Evolutionary conservation across 1,140 invertebrate species (phyloP).

Genomic region (Philotrypesis tridentata): DNA sequence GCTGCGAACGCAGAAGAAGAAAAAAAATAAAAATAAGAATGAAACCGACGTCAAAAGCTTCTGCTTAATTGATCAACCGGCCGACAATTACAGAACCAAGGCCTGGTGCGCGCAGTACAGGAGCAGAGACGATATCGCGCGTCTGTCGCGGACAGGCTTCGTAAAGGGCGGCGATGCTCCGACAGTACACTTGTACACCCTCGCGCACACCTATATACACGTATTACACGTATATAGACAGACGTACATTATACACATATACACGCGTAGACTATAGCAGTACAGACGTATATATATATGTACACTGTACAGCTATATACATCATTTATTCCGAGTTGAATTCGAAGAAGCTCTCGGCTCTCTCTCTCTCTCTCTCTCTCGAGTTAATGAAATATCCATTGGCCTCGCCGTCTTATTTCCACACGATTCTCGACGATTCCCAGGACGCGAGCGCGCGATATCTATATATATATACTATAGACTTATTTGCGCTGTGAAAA

Average conservation of each 20-base stretch:
- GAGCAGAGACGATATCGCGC: constrained; percentile 57
- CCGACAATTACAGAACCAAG: constrained; percentile 29
- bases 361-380: no score
- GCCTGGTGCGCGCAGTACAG: neutral
- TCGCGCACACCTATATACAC: constrained; percentile 1
- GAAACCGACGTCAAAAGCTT: neutral
- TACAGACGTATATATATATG: neutral
- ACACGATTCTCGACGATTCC: no score
- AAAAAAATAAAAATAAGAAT: no score
- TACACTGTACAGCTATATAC: neutral
- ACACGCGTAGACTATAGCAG: no score
- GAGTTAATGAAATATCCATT: constrained; percentile 66
- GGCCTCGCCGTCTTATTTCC: constrained; percentile 41
- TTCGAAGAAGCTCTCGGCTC: constrained; percentile 56
- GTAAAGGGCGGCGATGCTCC: constrained; percentile 43
- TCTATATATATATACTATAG: constrained; percentile 3
- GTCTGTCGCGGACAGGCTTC: constrained; percentile 63
- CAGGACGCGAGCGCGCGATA: neutral
- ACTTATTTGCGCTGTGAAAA: no score
- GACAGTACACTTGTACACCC: constrained; percentile 57
- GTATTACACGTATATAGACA: neutral
- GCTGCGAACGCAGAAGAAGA: no score
- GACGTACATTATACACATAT: no score
- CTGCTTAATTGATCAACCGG: constrained; percentile 61
- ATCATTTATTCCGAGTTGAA: constrained; percentile 35